A percentile compares a stretch with the other conserved stretches of the same genome.
These are phyloP conservation scores for Oscheius sp. DNA, from an alignment of 1,140 invertebrate genomes.

Conservation along the genomic window DNA sequence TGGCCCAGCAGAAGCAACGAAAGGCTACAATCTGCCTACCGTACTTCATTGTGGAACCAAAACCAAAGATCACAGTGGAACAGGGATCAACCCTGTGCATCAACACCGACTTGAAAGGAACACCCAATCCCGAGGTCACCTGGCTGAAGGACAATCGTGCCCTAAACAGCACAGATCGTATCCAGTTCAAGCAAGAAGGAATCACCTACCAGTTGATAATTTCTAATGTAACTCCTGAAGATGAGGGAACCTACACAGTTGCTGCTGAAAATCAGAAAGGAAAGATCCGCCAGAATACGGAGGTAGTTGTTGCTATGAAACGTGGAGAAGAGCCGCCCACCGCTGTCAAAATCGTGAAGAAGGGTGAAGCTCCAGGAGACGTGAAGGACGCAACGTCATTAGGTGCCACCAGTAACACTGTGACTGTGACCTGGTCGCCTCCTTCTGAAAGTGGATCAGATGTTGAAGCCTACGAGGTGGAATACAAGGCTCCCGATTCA, in stretches of 20 bases:
- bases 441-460: conserved; percentile 14
- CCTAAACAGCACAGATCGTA: conserved; percentile 14
- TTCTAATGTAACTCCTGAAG: conserved; percentile 13
- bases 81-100: conserved; percentile 27
- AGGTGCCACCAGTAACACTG: conserved; percentile 5
- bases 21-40: conserved; percentile 19
- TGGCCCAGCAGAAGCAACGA: background rate
- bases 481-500: conserved; percentile 21
- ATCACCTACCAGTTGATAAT: conserved; percentile 28
- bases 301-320: conserved; percentile 22
- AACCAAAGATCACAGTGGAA: conserved; percentile 34
- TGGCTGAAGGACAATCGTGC: conserved; percentile 34
- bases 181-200: conserved; percentile 26
- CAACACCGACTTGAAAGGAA: conserved; percentile 33
- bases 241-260: conserved; percentile 42
- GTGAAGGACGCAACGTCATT: conserved; percentile 1
- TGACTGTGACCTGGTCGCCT: conserved; percentile 13
- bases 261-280: conserved; percentile 36
- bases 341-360: conserved; percentile 21
- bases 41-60: conserved; percentile 35
- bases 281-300: conserved; percentile 26
- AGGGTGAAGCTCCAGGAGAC: conserved; percentile 17
- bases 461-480: conserved; percentile 25
- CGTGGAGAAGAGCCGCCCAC: background rate
- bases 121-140: conserved; percentile 27